Evolutionary conservation across 2,888 invertebrate species (phyloP).

Genomic region (Branchipolynoe longqiensis): DNA sequence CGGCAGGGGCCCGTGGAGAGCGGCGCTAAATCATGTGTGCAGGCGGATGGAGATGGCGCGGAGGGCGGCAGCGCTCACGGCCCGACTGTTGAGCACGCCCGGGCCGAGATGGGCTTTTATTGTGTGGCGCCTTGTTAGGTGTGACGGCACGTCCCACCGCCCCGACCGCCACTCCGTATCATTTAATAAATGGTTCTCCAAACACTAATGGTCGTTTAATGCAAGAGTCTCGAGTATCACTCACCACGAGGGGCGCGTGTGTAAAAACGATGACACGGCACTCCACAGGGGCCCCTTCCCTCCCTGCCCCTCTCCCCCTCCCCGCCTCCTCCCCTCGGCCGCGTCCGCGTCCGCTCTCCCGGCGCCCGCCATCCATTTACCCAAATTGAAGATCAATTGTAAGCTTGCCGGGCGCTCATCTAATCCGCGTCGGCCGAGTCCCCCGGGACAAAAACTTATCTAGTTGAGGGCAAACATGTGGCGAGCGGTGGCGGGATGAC

Average conservation of each 20-base stretch:
- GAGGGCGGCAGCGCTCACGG: slow-evolving; percentile 1
- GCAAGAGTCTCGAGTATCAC: slow-evolving; percentile 54
- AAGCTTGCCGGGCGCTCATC: slow-evolving; percentile 46
- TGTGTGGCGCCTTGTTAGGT: slow-evolving; percentile 28
- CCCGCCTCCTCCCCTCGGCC: too few relatives aligned
- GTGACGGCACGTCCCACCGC: slow-evolving; percentile 10
- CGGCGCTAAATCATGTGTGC: slow-evolving; percentile 50
- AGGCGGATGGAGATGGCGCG: slow-evolving; percentile 3
- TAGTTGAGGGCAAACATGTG: slow-evolving; percentile 58
- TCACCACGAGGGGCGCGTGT: slow-evolving; percentile 42
- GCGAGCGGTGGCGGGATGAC: neutral
- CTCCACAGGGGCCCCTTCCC: slow-evolving; percentile 26
- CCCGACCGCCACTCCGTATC: slow-evolving; percentile 26
- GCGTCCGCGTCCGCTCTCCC: slow-evolving; percentile 28
- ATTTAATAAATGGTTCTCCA: slow-evolving; percentile 55
- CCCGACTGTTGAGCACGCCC: slow-evolving; percentile 47
- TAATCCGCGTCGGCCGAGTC: slow-evolving; percentile 28
- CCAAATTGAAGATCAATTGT: slow-evolving; percentile 58
- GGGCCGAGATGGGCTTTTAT: slow-evolving; percentile 35
- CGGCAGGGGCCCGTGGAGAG: slow-evolving; percentile 49
- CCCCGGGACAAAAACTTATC: slow-evolving; percentile 55
- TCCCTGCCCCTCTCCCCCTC: too few relatives aligned
- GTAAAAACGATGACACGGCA: slow-evolving; percentile 52
- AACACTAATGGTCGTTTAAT: slow-evolving; percentile 53
- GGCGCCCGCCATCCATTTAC: slow-evolving; percentile 43